phyloP scores from a whole-genome alignment of 2,888 invertebrate genomes.

The Tillus elongatus region DNA sequence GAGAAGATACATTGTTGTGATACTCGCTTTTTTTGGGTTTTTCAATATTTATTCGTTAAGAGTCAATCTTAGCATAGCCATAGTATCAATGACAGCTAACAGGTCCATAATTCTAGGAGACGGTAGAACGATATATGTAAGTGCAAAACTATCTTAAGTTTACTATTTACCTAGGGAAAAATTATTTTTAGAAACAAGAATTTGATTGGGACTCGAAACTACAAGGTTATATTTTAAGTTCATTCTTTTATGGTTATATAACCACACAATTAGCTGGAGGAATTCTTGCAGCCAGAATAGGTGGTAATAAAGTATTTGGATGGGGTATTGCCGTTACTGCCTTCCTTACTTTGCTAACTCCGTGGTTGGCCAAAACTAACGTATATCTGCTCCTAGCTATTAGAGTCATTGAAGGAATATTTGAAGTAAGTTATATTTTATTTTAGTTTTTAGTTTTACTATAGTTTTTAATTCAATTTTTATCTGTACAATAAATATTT shows the following conservation, averaged over 20 bases:
- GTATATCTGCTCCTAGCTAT: constrained; percentile 61
- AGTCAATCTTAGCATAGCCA: constrained; percentile 81
- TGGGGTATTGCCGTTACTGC: constrained; percentile 71
- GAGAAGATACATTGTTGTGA: constrained; percentile 59
- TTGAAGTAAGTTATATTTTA: constrained; percentile 27
- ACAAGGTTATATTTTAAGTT: constrained; percentile 71
- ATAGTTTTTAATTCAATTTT: too few relatives aligned
- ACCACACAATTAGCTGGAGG: constrained; percentile 77
- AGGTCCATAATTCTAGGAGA: constrained; percentile 49
- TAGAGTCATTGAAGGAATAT: constrained; percentile 41
- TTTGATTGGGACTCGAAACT: constrained; percentile 73
- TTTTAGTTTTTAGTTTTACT: too few relatives aligned
- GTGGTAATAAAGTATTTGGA: constrained; percentile 76
- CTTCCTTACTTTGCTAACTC: constrained; percentile 70
- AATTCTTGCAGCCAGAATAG: constrained; percentile 72
- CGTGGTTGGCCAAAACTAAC: constrained; percentile 64
- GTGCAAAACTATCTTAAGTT: too few relatives aligned
- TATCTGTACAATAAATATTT: too few relatives aligned
- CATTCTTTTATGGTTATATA: constrained; percentile 86
- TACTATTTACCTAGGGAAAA: too few relatives aligned
- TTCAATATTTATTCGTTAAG: constrained; percentile 69
- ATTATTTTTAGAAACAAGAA: constrained; percentile 53
- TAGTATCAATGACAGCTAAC: constrained; percentile 81
- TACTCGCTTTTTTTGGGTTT: constrained; percentile 71
- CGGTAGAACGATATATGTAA: constrained; percentile 38